Conservation (phyloP, 2,888 invertebrate species). For the Ophonus ardosiacus region DNA sequence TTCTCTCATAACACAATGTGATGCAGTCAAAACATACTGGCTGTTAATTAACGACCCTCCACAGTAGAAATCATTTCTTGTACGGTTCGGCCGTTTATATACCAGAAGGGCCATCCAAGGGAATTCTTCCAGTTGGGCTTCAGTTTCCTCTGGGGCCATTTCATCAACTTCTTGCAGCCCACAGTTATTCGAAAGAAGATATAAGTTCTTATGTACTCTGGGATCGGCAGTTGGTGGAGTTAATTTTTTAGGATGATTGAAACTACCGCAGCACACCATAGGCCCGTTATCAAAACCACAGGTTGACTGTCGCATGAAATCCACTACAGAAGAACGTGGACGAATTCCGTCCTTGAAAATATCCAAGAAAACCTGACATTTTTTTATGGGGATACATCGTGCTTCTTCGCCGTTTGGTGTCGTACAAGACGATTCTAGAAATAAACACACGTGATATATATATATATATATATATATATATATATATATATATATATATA, state of each 20-base stretch:
- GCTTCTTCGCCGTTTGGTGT: slow-evolving; percentile 76
- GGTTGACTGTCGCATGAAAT: slow-evolving; percentile 77
- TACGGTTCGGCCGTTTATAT: slow-evolving; percentile 71
- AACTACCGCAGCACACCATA: slow-evolving; percentile 77
- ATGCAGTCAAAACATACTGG: slow-evolving; percentile 65
- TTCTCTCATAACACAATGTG: slow-evolving; percentile 60
- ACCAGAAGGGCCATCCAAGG: slow-evolving; percentile 81
- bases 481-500: too few relatives aligned
- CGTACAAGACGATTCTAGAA: slow-evolving; percentile 70
- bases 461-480: too few relatives aligned
- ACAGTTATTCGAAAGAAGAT: background rate
- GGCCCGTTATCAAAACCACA: slow-evolving; percentile 78
- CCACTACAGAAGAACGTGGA: slow-evolving; percentile 63
- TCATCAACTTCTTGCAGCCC: background rate
- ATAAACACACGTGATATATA: background rate
- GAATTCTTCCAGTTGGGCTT: slow-evolving; percentile 77
- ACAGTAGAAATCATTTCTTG: slow-evolving; percentile 74
- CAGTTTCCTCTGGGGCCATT: slow-evolving; percentile 70
- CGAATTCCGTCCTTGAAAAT: slow-evolving; percentile 71
- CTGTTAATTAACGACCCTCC: slow-evolving; percentile 44
- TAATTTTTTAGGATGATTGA: background rate
- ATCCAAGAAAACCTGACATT: slow-evolving; percentile 75
- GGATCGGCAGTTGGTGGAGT: background rate
- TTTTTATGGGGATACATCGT: slow-evolving; percentile 76
- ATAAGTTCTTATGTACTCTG: background rate